phyloP scores from a whole-genome alignment of 2,797 vertebrate species.

The Chiloscyllium punctatum region DNA sequence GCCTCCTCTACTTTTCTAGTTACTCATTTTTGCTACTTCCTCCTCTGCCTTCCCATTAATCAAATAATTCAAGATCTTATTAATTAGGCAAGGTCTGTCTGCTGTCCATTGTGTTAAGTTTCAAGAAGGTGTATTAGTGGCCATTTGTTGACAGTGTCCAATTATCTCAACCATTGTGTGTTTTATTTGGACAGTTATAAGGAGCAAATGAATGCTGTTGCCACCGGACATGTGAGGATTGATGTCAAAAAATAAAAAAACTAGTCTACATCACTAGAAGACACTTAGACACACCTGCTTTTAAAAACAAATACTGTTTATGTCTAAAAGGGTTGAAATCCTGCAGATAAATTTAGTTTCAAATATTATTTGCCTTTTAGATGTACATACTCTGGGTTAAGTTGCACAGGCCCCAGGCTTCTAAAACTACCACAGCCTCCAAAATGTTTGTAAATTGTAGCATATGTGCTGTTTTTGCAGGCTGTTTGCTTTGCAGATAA shows the following conservation, averaged over 20 bases:
- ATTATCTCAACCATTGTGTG: slow-evolving; percentile 64
- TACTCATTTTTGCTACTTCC: not conserved
- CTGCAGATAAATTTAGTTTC: slow-evolving; percentile 51
- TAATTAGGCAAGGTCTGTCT: slow-evolving; percentile 64
- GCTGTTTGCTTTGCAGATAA: slow-evolving; percentile 58
- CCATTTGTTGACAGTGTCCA: slow-evolving; percentile 66
- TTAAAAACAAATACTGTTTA: not conserved
- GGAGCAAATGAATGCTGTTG: slow-evolving; percentile 51
- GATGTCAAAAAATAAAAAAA: not conserved
- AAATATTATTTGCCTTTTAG: slow-evolving; percentile 65
- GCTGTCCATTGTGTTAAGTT: slow-evolving; percentile 58
- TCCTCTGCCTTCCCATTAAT: slow-evolving; percentile 47
- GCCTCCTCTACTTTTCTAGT: not conserved
- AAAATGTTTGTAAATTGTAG: slow-evolving; percentile 59
- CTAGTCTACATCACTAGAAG: not conserved
- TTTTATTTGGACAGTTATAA: slow-evolving; percentile 50
- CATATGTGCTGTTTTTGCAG: slow-evolving; percentile 55
- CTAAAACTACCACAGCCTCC: slow-evolving; percentile 47
- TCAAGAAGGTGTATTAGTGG: slow-evolving; percentile 62
- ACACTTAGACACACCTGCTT: not conserved
- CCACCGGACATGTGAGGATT: slow-evolving; percentile 43
- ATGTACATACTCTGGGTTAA: slow-evolving; percentile 63
- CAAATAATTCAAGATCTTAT: slow-evolving; percentile 65
- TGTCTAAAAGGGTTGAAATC: not conserved
- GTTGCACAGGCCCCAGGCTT: slow-evolving; percentile 59